Evolutionary conservation across 2,113 vertebrate species (phyloP).

Genomic region (Grantiella picta): DNA sequence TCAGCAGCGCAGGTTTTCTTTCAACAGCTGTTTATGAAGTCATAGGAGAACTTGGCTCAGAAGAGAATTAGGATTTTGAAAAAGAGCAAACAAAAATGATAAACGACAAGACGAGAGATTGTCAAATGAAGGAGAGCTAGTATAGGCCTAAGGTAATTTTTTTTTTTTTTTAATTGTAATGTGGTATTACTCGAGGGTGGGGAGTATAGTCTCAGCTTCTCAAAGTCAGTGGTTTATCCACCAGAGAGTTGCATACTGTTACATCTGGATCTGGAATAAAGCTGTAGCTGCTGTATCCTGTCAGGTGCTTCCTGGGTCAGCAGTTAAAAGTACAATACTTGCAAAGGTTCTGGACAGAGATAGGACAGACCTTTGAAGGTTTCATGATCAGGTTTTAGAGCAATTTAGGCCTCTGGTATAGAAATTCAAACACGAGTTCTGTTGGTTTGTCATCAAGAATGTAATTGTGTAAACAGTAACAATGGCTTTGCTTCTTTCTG

Average conservation of each 20-base stretch:
- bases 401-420: not conserved
- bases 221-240: not conserved
- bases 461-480: not conserved
- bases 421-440: not conserved
- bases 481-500: not conserved
- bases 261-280: not conserved
- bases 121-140: not conserved
- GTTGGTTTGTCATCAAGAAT: not conserved
- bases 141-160: not conserved
- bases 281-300: not conserved
- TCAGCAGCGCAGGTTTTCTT: not conserved
- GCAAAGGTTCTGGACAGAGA: accelerated
- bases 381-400: not conserved
- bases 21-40: not conserved
- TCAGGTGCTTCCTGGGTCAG: not conserved
- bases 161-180: not conserved
- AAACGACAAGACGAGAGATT: not conserved
- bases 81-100: not conserved
- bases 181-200: not conserved
- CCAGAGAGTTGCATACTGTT: not conserved
- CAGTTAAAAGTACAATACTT: accelerated
- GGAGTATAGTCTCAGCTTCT: not conserved
- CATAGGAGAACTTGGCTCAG: not conserved
- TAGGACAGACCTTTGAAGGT: not conserved
- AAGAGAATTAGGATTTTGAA: not conserved